These are phyloP conservation scores for Eledona agricola DNA, from an alignment of 2,888 invertebrate genomes.

Conservation along the genomic window DNA sequence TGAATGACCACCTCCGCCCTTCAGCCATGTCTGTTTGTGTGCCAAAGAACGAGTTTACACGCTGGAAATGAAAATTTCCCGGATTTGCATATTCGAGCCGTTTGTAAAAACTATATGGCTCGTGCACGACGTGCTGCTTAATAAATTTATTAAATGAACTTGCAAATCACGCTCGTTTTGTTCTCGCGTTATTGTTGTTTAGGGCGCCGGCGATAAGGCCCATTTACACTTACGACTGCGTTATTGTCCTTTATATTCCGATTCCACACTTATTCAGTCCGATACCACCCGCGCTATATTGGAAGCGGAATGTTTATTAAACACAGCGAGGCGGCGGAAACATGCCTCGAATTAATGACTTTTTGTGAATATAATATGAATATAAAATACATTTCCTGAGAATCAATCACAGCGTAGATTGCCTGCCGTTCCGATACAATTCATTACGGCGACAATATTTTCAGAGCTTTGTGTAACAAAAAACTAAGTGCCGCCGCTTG, in stretches of 20 bases:
- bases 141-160: constrained; percentile 42
- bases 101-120: constrained; percentile 42
- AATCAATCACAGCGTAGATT: constrained; percentile 16
- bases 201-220: constrained; percentile 25
- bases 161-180: constrained; percentile 37
- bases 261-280: constrained; percentile 12
- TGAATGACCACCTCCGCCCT: constrained; percentile 14
- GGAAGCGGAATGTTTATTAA: constrained; percentile 21
- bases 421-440: constrained; percentile 3
- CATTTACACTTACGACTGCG: constrained; percentile 19
- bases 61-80: constrained; percentile 48
- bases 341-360: constrained; percentile 16
- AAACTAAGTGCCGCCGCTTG: no score
- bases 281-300: constrained; percentile 14
- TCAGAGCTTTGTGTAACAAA: no score
- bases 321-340: constrained; percentile 13
- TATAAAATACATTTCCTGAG: constrained; percentile 11
- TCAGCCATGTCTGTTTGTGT: constrained; percentile 41
- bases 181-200: constrained; percentile 35
- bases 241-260: constrained; percentile 24
- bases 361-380: constrained; percentile 13
- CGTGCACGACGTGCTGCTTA: constrained; percentile 30
- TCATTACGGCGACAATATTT: no score
- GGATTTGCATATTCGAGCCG: constrained; percentile 50
- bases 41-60: constrained; percentile 45